Conservation (phyloP, 35 echinoderm and acorn worm species). For the Hemicentrotus pulcherrimus region DNA sequence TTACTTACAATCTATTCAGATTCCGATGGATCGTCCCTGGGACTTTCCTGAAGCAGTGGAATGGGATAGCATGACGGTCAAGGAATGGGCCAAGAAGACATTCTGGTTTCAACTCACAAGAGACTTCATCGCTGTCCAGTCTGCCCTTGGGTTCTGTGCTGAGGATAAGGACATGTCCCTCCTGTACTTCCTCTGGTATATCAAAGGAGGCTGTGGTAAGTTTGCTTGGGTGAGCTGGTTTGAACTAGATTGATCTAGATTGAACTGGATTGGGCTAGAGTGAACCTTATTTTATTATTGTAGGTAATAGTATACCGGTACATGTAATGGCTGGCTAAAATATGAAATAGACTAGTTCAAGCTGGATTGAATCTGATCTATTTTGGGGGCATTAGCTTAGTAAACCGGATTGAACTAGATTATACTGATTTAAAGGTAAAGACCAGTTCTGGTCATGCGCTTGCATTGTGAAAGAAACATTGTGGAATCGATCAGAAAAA, state of each 20-base stretch:
- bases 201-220: constrained; percentile 43
- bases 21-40: constrained; percentile 68
- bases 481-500: too few relatives aligned
- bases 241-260: background rate
- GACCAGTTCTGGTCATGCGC: too few relatives aligned
- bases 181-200: constrained; percentile 54
- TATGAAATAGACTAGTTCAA: too few relatives aligned
- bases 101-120: constrained; percentile 52
- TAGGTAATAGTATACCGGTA: background rate
- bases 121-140: background rate
- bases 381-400: too few relatives aligned
- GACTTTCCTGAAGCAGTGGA: constrained; percentile 69
- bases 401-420: too few relatives aligned
- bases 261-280: background rate
- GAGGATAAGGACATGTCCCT: constrained; percentile 39
- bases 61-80: constrained; percentile 70
- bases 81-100: constrained; percentile 73
- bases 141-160: constrained; percentile 2
- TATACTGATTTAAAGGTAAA: too few relatives aligned
- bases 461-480: too few relatives aligned
- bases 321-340: too few relatives aligned
- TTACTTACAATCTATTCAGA: constrained; percentile 34
- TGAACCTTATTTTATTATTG: background rate
- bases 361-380: too few relatives aligned
- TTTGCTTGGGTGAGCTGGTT: background rate